Conservation (phyloP, 2,888 invertebrate species). For the Eupithecia exiguata region DNA sequence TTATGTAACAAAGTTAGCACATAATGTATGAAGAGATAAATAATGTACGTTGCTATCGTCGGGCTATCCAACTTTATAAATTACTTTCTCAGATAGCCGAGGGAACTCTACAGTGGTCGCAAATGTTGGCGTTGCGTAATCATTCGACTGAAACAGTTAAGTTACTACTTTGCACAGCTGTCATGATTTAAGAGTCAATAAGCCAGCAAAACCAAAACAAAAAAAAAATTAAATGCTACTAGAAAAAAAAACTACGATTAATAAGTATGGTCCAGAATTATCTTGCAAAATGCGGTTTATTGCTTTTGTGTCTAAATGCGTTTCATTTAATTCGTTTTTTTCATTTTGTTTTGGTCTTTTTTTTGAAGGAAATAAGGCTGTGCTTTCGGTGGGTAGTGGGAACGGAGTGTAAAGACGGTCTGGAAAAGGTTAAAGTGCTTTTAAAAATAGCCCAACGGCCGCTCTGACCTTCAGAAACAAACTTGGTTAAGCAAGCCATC, state of each 20-base stretch:
- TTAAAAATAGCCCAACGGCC: background rate
- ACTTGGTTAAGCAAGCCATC: conserved; percentile 1
- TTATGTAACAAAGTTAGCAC: conserved; percentile 30
- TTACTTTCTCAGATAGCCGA: conserved; percentile 75
- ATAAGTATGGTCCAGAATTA: background rate
- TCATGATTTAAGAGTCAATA: background rate
- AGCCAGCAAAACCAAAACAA: background rate
- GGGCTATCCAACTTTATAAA: conserved; percentile 75
- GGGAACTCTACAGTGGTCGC: conserved; percentile 52
- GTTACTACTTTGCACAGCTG: background rate
- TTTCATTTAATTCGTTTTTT: no score
- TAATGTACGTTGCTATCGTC: conserved; percentile 64
- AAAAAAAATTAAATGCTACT: background rate
- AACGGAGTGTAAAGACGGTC: background rate
- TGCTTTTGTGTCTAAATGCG: no score
- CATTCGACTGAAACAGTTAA: background rate
- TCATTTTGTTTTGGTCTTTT: background rate
- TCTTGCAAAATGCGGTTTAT: no score
- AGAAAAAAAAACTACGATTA: background rate
- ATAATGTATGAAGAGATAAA: conserved; percentile 59
- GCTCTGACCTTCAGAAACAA: background rate
- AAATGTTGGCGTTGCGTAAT: conserved; percentile 34
- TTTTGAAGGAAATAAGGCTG: background rate
- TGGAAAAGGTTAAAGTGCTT: background rate
- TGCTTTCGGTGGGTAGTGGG: background rate